phyloP scores from a whole-genome alignment of 2,797 vertebrate species.

The Rallus crepitans region DNA sequence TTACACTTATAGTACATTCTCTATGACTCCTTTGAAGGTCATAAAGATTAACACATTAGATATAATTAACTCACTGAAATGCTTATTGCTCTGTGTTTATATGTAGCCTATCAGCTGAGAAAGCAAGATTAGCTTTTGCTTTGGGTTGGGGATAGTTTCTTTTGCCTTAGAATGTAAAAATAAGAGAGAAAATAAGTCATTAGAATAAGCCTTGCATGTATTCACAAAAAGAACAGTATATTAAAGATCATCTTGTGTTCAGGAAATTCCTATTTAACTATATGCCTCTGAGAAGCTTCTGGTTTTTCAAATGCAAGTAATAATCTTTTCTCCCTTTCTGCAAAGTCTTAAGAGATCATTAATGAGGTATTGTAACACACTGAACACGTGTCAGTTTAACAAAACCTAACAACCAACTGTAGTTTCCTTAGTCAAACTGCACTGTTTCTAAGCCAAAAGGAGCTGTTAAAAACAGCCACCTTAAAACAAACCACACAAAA shows the following conservation, averaged over 20 bases:
- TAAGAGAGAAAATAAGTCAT: neutral
- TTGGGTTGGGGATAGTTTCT: neutral
- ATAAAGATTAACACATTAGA: neutral
- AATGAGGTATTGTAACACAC: neutral
- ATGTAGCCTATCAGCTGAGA: neutral
- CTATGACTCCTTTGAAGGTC: neutral
- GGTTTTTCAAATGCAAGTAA: neutral
- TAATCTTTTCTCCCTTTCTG: neutral
- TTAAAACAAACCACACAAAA: neutral
- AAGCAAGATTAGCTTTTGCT: neutral
- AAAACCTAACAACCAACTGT: neutral
- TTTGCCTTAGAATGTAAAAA: neutral
- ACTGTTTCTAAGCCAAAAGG: neutral
- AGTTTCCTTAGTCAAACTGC: neutral
- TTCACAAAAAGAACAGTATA: neutral
- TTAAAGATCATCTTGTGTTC: neutral
- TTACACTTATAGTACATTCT: neutral
- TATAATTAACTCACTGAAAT: neutral
- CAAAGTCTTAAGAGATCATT: neutral
- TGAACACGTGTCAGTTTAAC: neutral
- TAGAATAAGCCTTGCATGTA: neutral
- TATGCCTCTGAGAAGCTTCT: neutral
- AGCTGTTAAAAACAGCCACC: neutral
- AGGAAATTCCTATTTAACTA: neutral
- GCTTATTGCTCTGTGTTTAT: neutral